Evolutionary conservation across 2,888 invertebrate genomes (phyloP).

Genomic region (Molanna angustata): DNA sequence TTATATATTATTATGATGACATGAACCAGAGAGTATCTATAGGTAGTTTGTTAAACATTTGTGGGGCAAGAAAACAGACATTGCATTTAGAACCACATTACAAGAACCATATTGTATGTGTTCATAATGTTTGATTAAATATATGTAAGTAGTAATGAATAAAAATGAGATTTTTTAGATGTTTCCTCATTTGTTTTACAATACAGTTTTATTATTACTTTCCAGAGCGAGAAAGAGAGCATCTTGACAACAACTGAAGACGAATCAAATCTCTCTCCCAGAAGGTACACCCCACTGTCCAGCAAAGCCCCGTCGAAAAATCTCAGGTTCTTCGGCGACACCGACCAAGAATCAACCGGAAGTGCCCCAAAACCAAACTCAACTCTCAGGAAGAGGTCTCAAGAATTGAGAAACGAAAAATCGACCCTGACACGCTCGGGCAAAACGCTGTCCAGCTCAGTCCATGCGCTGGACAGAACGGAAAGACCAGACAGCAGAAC

Average conservation of each 20-base stretch:
- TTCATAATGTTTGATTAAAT: no score
- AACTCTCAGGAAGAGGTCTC: slow-evolving; percentile 39
- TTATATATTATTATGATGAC: no score
- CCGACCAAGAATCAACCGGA: slow-evolving; percentile 71
- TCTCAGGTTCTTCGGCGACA: slow-evolving; percentile 81
- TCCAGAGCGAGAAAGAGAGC: slow-evolving; percentile 51
- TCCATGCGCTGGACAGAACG: slow-evolving; percentile 47
- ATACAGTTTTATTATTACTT: no score
- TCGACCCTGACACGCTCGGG: slow-evolving; percentile 19
- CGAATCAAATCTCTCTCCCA: slow-evolving; percentile 42
- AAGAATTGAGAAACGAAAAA: slow-evolving; percentile 9
- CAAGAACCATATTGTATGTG: no score
- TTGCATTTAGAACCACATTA: no score
- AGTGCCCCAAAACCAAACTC: slow-evolving; percentile 32
- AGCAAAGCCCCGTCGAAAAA: slow-evolving; percentile 60
- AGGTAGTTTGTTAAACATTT: no score
- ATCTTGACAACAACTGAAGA: slow-evolving; percentile 58
- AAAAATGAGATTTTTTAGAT: no score
- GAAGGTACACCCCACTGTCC: slow-evolving; percentile 43
- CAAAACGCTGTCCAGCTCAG: slow-evolving; percentile 47
- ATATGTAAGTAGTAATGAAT: no score
- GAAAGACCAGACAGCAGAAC: slow-evolving; percentile 44
- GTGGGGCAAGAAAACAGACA: no score
- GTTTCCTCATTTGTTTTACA: no score
- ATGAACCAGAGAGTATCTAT: no score